phyloP scores from a whole-genome alignment of 2,113 vertebrate species.

The Nannospalax galili region DNA sequence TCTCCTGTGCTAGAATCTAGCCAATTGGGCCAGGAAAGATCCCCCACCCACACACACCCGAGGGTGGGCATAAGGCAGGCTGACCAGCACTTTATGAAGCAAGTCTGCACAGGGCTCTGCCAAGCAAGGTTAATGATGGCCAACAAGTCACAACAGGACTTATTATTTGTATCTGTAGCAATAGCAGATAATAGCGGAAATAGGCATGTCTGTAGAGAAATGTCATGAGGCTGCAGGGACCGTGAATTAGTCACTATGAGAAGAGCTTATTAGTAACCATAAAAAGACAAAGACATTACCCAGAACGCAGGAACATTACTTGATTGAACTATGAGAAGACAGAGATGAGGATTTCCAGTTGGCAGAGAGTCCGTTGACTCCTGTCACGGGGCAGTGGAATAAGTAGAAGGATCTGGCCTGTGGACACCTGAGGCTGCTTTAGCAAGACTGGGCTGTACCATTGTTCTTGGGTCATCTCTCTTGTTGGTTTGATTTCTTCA shows the following conservation, averaged over 20 bases:
- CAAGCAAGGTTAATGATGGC: neutral
- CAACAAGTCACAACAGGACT: neutral
- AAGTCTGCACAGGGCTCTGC: neutral
- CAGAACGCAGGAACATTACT: neutral
- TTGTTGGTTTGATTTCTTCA: neutral
- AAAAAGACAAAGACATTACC: neutral
- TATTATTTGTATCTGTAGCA: neutral
- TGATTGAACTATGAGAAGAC: neutral
- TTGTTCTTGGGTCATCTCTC: neutral
- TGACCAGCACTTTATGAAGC: neutral
- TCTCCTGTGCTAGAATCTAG: neutral
- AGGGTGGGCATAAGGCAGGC: neutral
- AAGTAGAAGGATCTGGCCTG: neutral
- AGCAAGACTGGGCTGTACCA: neutral
- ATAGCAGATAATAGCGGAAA: neutral
- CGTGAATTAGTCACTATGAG: neutral
- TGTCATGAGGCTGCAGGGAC: neutral
- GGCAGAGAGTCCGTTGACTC: neutral
- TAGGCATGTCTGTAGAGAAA: neutral
- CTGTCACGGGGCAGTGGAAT: neutral
- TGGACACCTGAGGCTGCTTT: neutral
- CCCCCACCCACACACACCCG: no score
- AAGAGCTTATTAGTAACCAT: constrained; percentile 1
- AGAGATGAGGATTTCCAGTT: neutral
- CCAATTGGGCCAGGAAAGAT: neutral